Conservation (phyloP, 2,113 vertebrate genomes). For the Upupa epops region DNA sequence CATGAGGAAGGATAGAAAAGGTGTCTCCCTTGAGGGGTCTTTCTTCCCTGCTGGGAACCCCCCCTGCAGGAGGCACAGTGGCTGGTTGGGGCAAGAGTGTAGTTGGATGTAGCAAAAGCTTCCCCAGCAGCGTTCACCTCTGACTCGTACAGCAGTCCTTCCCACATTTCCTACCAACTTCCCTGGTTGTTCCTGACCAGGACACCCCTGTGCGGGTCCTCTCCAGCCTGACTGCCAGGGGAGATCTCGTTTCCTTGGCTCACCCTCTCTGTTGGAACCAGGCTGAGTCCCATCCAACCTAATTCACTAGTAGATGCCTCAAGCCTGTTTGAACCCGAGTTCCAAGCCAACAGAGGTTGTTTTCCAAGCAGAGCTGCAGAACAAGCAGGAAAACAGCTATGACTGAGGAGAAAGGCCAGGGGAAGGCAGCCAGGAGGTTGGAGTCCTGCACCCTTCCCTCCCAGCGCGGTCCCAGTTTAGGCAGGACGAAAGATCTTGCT, state of each 20-base stretch:
- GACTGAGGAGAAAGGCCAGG: not conserved
- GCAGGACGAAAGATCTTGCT: too few relatives aligned
- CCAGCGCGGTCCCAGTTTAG: not conserved
- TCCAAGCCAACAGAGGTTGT: not conserved
- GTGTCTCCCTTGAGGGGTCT: not conserved
- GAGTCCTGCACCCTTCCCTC: rapidly evolving
- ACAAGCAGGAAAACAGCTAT: not conserved
- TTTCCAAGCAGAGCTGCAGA: rapidly evolving
- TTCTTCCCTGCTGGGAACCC: rapidly evolving
- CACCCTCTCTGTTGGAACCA: not conserved
- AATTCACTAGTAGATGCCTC: not conserved
- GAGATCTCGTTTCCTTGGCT: not conserved
- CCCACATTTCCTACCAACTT: not conserved
- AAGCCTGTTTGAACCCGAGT: not conserved
- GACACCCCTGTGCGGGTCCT: not conserved
- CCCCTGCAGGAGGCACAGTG: rapidly evolving
- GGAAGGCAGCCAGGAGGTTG: not conserved
- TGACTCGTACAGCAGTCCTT: not conserved
- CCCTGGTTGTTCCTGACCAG: not conserved
- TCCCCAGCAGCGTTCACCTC: not conserved
- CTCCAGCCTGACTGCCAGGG: not conserved
- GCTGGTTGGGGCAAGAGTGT: not conserved
- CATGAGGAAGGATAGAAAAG: not conserved
- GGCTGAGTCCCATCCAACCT: not conserved
- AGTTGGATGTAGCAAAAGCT: not conserved